Evolutionary conservation across 2,888 invertebrate genomes (phyloP), one percentile per base, ranked within the genome.

Genomic region (Lissocephala sabroskyi): DNA sequence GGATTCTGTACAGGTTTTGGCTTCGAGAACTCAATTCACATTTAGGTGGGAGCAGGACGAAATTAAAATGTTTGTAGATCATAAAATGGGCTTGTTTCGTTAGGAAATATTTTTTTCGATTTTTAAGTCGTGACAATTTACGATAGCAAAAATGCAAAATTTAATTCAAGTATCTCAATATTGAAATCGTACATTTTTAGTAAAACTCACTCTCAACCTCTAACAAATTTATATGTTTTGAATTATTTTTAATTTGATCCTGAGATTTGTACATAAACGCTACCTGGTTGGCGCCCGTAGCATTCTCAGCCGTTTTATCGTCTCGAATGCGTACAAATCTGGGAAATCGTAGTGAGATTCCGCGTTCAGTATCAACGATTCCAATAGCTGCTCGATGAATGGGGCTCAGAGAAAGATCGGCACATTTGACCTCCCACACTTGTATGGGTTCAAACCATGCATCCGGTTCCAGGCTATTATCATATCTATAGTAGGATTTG

Each of bases 381-480:
- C 95, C 95, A 37, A 89, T 84, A 0, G 93, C 98, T 41, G 98
- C 98, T 80, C 88, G 89, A 84, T 99, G 97, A 41, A 93, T 91
- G 11, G 99, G 98, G 26, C 98, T 98, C 40, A 99, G 88, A 4
- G 98, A 98, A 49, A 99, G 88, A 88, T 99, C 98, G 0, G 98
- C 98, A 83, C 97, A 96, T 82, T 97, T 96, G 46, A 98, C 90
- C 87, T 98, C 98, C 96, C 97, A 97, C 49, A 99, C 97, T 84
- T 91, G 89, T 11, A 89, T 89, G 2, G 96, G 89, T 60, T 90
- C 90, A 82, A 97, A 91, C 97, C 97, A 97, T 78, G 90, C 92
- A 86, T 97, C 97, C 1, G 97, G 93, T 68, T 88, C 86, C 65
- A 92, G 89, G 5, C 88, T 86, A 0, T 84, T 62, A 83, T 96